These are phyloP conservation scores for Ctenoplectra terminalis DNA, from an alignment of 1,140 invertebrate species.

Conservation along the genomic window DNA sequence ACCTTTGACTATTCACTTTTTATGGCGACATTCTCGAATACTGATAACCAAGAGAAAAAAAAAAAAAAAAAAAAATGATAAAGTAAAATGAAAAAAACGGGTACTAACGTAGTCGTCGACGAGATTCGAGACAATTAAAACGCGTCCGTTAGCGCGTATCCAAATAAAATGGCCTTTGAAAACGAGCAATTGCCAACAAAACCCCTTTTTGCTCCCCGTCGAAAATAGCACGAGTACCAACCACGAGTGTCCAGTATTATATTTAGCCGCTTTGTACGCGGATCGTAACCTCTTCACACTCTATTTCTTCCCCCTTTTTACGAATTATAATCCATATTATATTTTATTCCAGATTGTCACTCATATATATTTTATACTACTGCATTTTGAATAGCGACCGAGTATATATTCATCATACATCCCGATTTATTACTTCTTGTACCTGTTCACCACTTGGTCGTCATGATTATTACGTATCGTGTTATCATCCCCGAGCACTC, in stretches of 20 bases:
- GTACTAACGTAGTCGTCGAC: conserved; percentile 58
- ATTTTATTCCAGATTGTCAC: conserved; percentile 82
- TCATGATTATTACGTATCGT: conserved; percentile 67
- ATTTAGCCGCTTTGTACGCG: conserved; percentile 35
- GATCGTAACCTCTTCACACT: conserved; percentile 55
- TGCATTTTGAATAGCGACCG: conserved; percentile 69
- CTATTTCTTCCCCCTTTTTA: conserved; percentile 60
- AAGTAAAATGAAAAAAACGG: not conserved
- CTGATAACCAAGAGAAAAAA: conserved; percentile 17
- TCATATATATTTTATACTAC: conserved; percentile 73
- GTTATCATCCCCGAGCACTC: conserved; percentile 59
- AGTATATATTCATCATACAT: conserved; percentile 63
- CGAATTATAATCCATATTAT: conserved; percentile 79
- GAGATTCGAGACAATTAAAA: conserved; percentile 38
- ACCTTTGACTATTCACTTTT: not conserved
- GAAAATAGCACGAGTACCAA: conserved; percentile 23
- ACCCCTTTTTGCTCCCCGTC: not conserved
- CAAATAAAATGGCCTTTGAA: not conserved
- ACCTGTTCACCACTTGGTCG: conserved; percentile 71
- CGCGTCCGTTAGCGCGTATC: conserved; percentile 11
- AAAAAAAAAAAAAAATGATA: not conserved
- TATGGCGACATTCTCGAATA: conserved; percentile 40
- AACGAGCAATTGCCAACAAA: conserved; percentile 1
- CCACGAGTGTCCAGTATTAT: conserved; percentile 1
- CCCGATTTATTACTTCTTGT: conserved; percentile 58